Evolutionary conservation across 2,888 invertebrate species (phyloP), one percentile per base, ranked within the genome.

Genomic region (Tipula lateralis): DNA sequence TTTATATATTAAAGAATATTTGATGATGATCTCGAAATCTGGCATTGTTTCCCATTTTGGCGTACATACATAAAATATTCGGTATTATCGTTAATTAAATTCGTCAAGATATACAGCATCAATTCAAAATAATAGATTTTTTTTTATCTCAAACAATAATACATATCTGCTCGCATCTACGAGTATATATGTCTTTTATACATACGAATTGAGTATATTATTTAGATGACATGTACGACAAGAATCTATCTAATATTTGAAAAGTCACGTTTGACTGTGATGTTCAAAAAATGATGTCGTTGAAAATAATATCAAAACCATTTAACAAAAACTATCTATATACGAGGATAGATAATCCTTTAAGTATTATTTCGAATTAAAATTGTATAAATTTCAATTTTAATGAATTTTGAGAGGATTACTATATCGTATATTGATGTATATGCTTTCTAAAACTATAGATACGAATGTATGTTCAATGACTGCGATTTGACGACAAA

Each of bases 171-270:
- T 36, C 36, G 36, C 16, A 5, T 32, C 7, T 32, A 44, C n/a
- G 2, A n/a, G 2, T n/a, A 44, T 16, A 5, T 32, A 32, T 44
- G 16, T 44, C n/a, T 36, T 9, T 9, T 36, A 6, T 2, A 44
- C 16, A 44, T 44, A 3, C 12, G 36, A 36, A 36, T 36, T 36
- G 36, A 9, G 5, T 44, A 66, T 66, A 44, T 44, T 44, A 50
- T 66, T 9, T 19, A 66, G 66, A 66, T 66, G 24, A 9, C 66
- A 66, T 66, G 66, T 24, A 66, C 66, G 24, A 24, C 24, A 12
- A 66, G 24, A 66, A 66, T 66, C 66, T 66, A 24, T 66, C 24
- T 66, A 66, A 66, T 66, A 66, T 66, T 66, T 66, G 66, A 66
- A 24, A 66, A 66, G 66, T 66, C 66, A 66, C 66, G 66, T 66